Conservation (phyloP, 2,888 invertebrate genomes). For the Sinelater perroti region DNA sequence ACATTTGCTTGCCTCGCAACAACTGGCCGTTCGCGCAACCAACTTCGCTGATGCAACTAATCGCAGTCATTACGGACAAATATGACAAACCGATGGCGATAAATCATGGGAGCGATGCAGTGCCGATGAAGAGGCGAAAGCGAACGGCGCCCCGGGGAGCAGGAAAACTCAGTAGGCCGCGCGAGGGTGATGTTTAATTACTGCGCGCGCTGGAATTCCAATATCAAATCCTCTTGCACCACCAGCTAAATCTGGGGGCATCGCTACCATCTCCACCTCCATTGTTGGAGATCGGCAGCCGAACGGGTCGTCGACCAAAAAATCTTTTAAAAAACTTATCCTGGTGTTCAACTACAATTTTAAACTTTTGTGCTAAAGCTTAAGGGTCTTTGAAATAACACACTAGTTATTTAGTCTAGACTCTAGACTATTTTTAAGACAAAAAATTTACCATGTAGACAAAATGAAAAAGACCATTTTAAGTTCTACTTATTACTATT, state of each 20-base stretch:
- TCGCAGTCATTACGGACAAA: constrained; percentile 32
- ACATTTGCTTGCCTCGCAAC: no score
- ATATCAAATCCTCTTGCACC: constrained; percentile 48
- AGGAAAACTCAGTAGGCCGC: constrained; percentile 40
- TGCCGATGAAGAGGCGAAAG: constrained; percentile 34
- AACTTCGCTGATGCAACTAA: constrained; percentile 29
- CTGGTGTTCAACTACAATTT: no score
- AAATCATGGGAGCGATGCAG: constrained; percentile 36
- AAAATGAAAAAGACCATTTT: no score
- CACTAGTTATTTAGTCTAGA: no score
- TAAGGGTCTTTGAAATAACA: no score
- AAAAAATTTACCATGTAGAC: no score
- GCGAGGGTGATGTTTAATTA: constrained; percentile 51
- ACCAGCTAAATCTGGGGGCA: constrained; percentile 34
- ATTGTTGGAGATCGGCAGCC: background rate
- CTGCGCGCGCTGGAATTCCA: constrained; percentile 52
- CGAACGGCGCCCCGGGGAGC: constrained; percentile 32
- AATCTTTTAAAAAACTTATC: background rate
- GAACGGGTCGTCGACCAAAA: constrained; percentile 5
- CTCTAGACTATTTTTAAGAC: no score
- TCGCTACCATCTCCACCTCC: constrained; percentile 29
- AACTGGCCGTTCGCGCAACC: no score
- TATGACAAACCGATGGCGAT: constrained; percentile 41
- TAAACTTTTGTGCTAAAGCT: no score
- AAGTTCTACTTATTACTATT: no score